Conservation (phyloP, 1,140 invertebrate species). For the Ganaspis sp. region DNA sequence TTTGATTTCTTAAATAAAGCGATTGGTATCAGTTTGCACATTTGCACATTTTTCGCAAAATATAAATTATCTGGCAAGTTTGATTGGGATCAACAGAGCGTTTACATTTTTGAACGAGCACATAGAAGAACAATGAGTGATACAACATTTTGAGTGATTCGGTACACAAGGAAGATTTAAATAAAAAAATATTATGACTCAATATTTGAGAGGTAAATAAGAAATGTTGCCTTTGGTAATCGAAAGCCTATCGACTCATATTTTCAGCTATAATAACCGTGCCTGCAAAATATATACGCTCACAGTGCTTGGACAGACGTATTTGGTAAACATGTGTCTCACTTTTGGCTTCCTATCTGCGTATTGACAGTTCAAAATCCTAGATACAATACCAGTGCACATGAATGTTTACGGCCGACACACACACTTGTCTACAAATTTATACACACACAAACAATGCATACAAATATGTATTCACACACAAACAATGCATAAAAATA, state of each 20-base stretch:
- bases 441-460: background rate
- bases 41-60: background rate
- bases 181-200: slow-evolving; percentile 30
- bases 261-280: slow-evolving; percentile 26
- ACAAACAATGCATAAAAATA: no score
- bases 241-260: slow-evolving; percentile 28
- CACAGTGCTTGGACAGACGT: slow-evolving; percentile 7
- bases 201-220: slow-evolving; percentile 24
- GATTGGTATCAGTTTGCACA: background rate
- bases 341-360: slow-evolving; percentile 26
- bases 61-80: slow-evolving; percentile 17
- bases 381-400: slow-evolving; percentile 24
- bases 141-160: slow-evolving; percentile 20
- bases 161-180: slow-evolving; percentile 28
- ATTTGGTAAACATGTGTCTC: slow-evolving; percentile 26
- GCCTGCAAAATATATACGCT: background rate
- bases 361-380: slow-evolving; percentile 29
- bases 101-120: slow-evolving; percentile 21
- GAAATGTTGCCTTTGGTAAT: slow-evolving; percentile 30
- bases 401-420: slow-evolving; percentile 5
- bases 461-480: background rate
- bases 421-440: no score
- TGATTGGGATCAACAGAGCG: slow-evolving; percentile 2
- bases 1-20: background rate
- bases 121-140: slow-evolving; percentile 7